Percentiles rank a stretch among this genome's conserved stretches.
These are phyloP conservation scores for Tridacna gigas DNA, from an alignment of 2,888 invertebrate genomes.

Conservation along the genomic window DNA sequence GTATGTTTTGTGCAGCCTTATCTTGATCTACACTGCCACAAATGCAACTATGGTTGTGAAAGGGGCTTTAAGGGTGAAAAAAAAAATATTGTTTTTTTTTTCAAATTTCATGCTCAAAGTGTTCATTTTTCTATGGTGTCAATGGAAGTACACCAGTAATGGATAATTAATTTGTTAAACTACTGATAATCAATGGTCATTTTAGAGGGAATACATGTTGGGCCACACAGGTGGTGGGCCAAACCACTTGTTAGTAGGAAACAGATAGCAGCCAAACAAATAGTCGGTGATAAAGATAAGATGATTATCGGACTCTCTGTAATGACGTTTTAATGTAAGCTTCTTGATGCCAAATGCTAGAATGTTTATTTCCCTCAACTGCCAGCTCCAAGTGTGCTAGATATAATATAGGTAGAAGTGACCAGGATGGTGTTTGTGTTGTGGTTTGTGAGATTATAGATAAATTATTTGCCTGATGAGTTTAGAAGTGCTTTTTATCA, in stretches of 20 bases:
- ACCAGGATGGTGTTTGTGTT: not conserved
- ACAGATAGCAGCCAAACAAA: constrained; percentile 18
- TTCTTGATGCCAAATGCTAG: constrained; percentile 15
- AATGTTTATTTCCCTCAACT: constrained; percentile 1
- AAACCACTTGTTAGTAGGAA: constrained; percentile 8
- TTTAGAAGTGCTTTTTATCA: too few relatives aligned
- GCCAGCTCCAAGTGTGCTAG: not conserved
- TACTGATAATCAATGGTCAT: constrained; percentile 10
- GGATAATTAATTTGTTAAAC: not conserved
- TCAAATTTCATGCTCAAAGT: too few relatives aligned
- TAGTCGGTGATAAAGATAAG: constrained; percentile 25
- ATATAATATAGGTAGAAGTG: not conserved
- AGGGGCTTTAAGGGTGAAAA: too few relatives aligned
- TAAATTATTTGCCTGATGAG: too few relatives aligned
- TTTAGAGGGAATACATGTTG: not conserved
- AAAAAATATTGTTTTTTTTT: too few relatives aligned
- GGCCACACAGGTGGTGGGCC: constrained; percentile 15
- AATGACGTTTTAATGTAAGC: constrained; percentile 23
- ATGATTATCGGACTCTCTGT: constrained; percentile 18
- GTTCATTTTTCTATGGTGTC: too few relatives aligned
- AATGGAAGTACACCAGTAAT: not conserved
- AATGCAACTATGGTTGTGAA: too few relatives aligned
- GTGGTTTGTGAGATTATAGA: not conserved
- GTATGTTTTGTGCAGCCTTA: too few relatives aligned
- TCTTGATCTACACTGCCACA: too few relatives aligned